Evolutionary conservation across 2,113 vertebrate genomes (phyloP).

Genomic region (Excalfactoria chinensis): DNA sequence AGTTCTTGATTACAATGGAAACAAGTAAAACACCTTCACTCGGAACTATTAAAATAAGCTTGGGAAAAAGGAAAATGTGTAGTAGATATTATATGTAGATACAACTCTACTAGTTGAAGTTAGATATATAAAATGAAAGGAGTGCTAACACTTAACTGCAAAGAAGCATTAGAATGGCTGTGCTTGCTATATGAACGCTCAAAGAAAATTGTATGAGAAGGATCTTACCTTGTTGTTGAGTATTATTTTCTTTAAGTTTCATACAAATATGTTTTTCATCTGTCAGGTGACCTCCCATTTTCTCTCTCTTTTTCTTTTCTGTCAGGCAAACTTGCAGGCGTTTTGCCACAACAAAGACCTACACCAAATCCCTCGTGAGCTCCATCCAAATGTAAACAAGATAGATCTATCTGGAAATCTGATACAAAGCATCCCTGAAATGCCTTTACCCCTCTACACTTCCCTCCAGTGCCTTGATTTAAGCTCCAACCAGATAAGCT

Average conservation of each 20-base stretch:
- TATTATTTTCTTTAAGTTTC: not conserved
- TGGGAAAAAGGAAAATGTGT: not conserved
- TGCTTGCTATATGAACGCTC: not conserved
- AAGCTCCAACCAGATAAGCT: slow-evolving; percentile 87
- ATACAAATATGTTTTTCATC: not conserved
- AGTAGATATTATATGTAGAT: not conserved
- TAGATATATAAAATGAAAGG: not conserved
- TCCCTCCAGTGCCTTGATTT: slow-evolving; percentile 84
- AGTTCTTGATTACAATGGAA: not conserved
- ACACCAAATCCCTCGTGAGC: slow-evolving; percentile 75
- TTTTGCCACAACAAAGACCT: slow-evolving; percentile 84
- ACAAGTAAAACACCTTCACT: not conserved
- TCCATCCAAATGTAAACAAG: slow-evolving; percentile 77
- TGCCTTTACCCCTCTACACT: slow-evolving; percentile 75
- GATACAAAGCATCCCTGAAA: slow-evolving; percentile 82
- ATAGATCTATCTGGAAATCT: slow-evolving; percentile 89
- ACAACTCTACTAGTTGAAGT: not conserved
- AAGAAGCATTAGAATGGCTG: not conserved
- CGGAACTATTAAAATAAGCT: not conserved
- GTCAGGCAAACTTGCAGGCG: slow-evolving; percentile 82
- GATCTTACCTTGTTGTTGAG: not conserved
- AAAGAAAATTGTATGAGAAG: not conserved
- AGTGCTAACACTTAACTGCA: not conserved
- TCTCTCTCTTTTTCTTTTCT: not conserved
- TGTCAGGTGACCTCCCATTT: not conserved